phyloP scores from a whole-genome alignment of 2,888 invertebrate genomes.

The Gibbula magus region DNA sequence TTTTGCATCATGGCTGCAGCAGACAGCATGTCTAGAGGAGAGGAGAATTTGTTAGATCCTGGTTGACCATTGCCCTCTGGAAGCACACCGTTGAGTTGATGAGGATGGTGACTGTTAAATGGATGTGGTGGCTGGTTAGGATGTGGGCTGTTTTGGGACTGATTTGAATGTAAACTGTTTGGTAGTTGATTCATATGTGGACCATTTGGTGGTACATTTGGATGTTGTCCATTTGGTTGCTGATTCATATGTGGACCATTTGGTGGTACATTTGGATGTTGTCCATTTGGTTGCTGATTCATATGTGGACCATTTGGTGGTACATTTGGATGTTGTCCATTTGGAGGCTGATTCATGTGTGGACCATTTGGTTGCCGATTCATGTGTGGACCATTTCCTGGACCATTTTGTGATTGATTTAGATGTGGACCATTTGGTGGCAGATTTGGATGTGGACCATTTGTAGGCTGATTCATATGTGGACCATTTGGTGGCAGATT shows the following conservation, averaged over 20 bases:
- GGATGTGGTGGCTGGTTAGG: slow-evolving; percentile 13
- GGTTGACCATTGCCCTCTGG: neutral
- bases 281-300: neutral
- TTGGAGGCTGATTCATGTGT: neutral
- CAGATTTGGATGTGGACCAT: neutral
- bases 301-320: slow-evolving; percentile 11
- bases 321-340: neutral
- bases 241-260: neutral
- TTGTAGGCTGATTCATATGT: neutral
- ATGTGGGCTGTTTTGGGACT: neutral
- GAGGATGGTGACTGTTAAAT: slow-evolving; percentile 1
- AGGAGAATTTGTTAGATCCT: slow-evolving; percentile 29
- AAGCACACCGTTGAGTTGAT: neutral
- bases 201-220: neutral
- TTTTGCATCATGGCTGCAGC: slow-evolving; percentile 39
- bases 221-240: neutral
- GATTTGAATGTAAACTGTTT: neutral
- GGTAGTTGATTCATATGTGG: neutral
- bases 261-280: neutral
- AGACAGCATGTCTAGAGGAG: slow-evolving; percentile 53
- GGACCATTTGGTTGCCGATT: slow-evolving; percentile 1
- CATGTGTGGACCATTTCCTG: neutral
- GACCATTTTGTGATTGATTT: neutral
- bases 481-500: neutral
- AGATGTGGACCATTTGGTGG: neutral